phyloP scores from a whole-genome alignment of 2,113 vertebrate genomes.

The Danionella cerebrum region DNA sequence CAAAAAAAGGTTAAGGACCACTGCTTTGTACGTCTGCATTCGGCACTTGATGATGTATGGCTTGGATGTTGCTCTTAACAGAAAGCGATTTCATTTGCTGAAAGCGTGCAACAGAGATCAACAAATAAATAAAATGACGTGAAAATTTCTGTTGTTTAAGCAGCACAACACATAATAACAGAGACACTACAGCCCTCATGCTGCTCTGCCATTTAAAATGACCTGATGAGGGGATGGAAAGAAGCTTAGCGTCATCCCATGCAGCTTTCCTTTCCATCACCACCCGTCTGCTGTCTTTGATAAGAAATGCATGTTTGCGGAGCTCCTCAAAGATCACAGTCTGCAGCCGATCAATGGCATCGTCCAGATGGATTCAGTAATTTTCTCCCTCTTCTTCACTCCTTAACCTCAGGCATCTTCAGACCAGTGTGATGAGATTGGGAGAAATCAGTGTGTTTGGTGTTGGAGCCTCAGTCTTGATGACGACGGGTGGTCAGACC shows the following conservation, averaged over 20 bases:
- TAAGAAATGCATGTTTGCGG: neutral
- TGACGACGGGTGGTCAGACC: conserved; percentile 29
- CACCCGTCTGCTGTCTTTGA: neutral
- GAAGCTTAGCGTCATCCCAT: neutral
- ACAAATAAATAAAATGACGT: too few relatives aligned
- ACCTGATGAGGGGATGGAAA: neutral
- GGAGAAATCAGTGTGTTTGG: neutral
- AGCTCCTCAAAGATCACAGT: neutral
- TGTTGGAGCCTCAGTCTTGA: neutral
- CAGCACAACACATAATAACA: neutral
- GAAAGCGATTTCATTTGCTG: too few relatives aligned
- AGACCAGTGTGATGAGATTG: neutral
- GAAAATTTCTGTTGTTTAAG: too few relatives aligned
- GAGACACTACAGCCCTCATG: neutral
- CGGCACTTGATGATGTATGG: too few relatives aligned
- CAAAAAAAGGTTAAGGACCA: too few relatives aligned
- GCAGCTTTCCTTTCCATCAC: neutral
- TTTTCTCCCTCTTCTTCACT: neutral
- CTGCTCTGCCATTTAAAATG: neutral
- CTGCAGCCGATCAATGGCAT: neutral
- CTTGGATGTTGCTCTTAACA: too few relatives aligned
- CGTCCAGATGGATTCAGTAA: neutral
- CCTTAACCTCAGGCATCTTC: neutral
- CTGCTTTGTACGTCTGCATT: too few relatives aligned
- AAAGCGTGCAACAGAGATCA: too few relatives aligned